Percentiles rank a stretch among this genome's conserved stretches.
Conservation (phyloP, 23 tunicate genomes). For the Aplidium turbinatum region DNA sequence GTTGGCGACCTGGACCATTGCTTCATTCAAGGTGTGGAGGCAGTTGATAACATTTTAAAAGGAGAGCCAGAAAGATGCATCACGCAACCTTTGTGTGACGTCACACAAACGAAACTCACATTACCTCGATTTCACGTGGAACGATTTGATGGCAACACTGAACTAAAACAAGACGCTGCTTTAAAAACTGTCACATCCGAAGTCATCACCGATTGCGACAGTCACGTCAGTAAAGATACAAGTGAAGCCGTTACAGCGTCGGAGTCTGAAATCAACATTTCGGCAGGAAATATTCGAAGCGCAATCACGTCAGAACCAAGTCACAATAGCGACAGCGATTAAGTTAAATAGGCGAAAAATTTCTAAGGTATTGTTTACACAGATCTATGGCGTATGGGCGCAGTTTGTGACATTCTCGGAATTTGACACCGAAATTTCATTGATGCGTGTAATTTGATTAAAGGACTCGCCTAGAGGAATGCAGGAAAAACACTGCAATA, state of each 20-base stretch:
- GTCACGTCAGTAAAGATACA: constrained; percentile 36
- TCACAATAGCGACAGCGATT: constrained; percentile 25
- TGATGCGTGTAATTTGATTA: too few relatives aligned
- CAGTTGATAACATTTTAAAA: constrained; percentile 81
- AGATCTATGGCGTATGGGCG: too few relatives aligned
- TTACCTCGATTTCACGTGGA: constrained; percentile 20
- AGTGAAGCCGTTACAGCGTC: constrained; percentile 24
- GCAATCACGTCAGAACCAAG: constrained; percentile 70
- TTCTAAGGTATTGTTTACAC: too few relatives aligned
- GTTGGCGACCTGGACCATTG: constrained; percentile 85
- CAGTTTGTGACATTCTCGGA: too few relatives aligned
- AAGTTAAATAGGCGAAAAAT: too few relatives aligned
- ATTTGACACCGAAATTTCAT: too few relatives aligned
- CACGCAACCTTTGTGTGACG: neutral
- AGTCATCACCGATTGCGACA: constrained; percentile 10
- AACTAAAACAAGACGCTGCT: neutral
- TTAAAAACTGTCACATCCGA: neutral
- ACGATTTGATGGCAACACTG: constrained; percentile 5
- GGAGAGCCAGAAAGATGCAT: constrained; percentile 78
- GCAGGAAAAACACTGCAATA: too few relatives aligned
- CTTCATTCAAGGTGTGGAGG: constrained; percentile 98
- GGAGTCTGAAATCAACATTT: constrained; percentile 34
- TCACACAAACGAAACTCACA: neutral
- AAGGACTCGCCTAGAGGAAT: too few relatives aligned
- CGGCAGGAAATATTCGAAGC: constrained; percentile 50